Conservation (phyloP, 2,888 invertebrate species). For the Chrysolina oricalcia region DNA sequence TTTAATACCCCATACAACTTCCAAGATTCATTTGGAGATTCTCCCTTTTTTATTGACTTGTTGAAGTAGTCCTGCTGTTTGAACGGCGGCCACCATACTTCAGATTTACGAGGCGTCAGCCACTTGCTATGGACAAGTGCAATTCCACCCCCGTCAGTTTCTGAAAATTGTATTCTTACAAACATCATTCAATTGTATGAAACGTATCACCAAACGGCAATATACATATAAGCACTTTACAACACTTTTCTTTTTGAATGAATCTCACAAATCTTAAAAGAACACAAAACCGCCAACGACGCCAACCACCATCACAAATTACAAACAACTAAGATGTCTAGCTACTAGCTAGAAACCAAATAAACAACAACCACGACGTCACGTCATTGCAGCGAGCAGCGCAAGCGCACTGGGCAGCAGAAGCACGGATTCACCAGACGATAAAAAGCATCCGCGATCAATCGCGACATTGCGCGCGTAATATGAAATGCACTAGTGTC, state of each 20-base stretch:
- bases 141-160: constrained; percentile 50
- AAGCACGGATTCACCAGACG: not conserved
- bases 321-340: no score
- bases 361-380: not conserved
- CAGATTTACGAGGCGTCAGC: no score
- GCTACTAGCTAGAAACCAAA: no score
- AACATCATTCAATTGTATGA: not conserved
- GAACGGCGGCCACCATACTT: no score
- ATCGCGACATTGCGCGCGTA: not conserved
- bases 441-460: not conserved
- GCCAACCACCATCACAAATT: not conserved
- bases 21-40: no score
- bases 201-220: not conserved
- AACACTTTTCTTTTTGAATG: not conserved
- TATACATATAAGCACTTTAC: not conserved
- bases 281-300: not conserved
- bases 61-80: no score
- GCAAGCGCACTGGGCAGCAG: not conserved
- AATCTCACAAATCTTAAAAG: not conserved
- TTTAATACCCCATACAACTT: not conserved
- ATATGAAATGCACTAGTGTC: not conserved
- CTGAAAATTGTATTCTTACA: constrained; percentile 26
- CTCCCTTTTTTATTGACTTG: no score
- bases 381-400: not conserved
- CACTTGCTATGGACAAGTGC: no score